A percentile compares a stretch with the other conserved stretches of the same genome.
These are phyloP conservation scores for Synergus japonicus DNA, from an alignment of 2,888 invertebrate genomes.

Conservation along the genomic window DNA sequence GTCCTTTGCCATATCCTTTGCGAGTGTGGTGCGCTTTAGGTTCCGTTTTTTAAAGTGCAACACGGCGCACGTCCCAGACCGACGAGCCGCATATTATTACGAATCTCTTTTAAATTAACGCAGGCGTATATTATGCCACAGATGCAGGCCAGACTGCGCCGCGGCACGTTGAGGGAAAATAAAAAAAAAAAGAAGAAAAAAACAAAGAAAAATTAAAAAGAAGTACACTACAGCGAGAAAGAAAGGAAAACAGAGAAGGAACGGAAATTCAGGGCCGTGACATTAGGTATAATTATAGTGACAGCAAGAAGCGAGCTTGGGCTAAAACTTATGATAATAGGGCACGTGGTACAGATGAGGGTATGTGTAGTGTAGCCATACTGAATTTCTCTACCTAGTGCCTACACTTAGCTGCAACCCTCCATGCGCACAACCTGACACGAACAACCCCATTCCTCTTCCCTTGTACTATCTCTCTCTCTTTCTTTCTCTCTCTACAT, in stretches of 20 bases:
- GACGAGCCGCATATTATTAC: conserved; percentile 57
- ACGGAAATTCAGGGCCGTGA: conserved; percentile 49
- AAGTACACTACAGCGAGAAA: conserved; percentile 48
- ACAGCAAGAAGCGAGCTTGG: conserved; percentile 62
- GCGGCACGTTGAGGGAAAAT: conserved; percentile 42
- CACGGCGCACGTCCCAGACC: conserved; percentile 42
- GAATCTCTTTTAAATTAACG: conserved; percentile 62
- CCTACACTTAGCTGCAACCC: neutral
- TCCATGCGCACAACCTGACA: conserved; percentile 3
- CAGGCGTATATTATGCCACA: conserved; percentile 58
- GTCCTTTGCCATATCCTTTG: conserved; percentile 32
- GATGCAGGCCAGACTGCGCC: conserved; percentile 49
- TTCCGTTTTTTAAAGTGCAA: conserved; percentile 41
- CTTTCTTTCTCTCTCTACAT: neutral
- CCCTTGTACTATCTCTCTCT: neutral
- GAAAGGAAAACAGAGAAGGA: conserved; percentile 45
- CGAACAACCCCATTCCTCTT: neutral
- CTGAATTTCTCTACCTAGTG: conserved; percentile 17
- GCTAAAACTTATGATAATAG: conserved; percentile 67
- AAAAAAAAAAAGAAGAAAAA: conserved; percentile 37
- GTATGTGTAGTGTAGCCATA: conserved; percentile 5
- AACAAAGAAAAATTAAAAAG: conserved; percentile 45
- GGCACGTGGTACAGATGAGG: conserved; percentile 43
- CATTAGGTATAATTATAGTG: conserved; percentile 66
- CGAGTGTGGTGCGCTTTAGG: conserved; percentile 8